phyloP scores from a whole-genome alignment of 1,140 invertebrate genomes.

The Procambarus clarkii region DNA sequence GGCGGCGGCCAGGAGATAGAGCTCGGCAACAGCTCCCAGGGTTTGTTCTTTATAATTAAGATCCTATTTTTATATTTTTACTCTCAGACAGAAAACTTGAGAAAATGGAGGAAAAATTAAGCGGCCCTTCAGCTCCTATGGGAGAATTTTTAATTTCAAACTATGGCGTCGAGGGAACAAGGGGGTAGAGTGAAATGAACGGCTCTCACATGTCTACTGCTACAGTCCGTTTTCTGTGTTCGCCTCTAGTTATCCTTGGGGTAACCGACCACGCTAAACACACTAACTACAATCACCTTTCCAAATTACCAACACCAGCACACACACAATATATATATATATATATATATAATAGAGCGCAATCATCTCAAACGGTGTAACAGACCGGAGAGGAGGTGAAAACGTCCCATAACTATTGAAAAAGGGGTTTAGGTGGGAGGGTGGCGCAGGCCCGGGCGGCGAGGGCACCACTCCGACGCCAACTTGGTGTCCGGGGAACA shows the following conservation, averaged over 20 bases:
- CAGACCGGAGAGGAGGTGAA: neutral
- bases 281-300: no score
- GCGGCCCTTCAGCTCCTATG: slow-evolving; percentile 66
- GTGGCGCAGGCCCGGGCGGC: neutral
- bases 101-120: slow-evolving; percentile 70
- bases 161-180: slow-evolving; percentile 60
- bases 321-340: no score
- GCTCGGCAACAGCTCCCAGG: slow-evolving; percentile 46
- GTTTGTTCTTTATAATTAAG: slow-evolving; percentile 69
- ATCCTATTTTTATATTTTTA: slow-evolving; percentile 42
- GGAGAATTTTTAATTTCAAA: slow-evolving; percentile 70
- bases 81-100: slow-evolving; percentile 44
- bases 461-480: slow-evolving; percentile 14
- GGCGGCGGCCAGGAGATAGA: slow-evolving; percentile 42
- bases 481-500: slow-evolving; percentile 43
- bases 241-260: neutral
- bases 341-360: neutral
- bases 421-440: neutral
- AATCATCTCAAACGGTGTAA: neutral
- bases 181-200: slow-evolving; percentile 67
- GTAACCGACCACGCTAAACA: neutral
- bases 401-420: slow-evolving; percentile 41
- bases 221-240: slow-evolving; percentile 19
- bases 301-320: no score
- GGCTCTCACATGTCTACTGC: slow-evolving; percentile 46